These are phyloP conservation scores for Buphagus erythrorhynchus DNA, from an alignment of 2,797 vertebrate species.

Conservation along the genomic window DNA sequence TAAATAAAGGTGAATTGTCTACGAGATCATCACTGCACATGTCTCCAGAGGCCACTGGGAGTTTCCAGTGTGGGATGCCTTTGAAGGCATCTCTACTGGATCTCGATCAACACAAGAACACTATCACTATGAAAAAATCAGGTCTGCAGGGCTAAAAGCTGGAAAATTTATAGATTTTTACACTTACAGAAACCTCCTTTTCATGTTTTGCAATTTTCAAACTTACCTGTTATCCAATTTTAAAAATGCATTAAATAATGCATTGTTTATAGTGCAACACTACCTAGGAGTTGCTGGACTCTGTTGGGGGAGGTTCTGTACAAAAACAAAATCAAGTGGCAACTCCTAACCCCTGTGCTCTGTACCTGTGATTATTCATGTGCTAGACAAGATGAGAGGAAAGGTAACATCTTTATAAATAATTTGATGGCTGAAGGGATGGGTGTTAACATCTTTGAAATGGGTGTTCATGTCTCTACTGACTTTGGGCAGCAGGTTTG, in stretches of 20 bases:
- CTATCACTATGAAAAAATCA: not conserved
- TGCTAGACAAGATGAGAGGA: not conserved
- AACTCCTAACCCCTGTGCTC: not conserved
- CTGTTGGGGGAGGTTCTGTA: not conserved
- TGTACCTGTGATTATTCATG: not conserved
- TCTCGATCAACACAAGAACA: accelerated
- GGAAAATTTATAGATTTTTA: not conserved
- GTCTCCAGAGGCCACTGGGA: not conserved
- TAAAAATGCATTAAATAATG: not conserved
- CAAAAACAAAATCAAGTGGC: not conserved
- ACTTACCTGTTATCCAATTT: not conserved
- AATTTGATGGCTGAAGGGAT: not conserved
- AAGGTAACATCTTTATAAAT: not conserved
- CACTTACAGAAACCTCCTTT: not conserved
- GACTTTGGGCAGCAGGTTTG: not conserved
- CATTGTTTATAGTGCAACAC: not conserved
- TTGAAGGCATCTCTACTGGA: not conserved
- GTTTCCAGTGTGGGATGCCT: not conserved
- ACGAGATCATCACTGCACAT: accelerated
- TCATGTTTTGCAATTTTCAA: not conserved
- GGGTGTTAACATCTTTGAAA: not conserved
- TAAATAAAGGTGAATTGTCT: not conserved
- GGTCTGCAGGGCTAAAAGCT: not conserved
- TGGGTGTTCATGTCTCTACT: not conserved
- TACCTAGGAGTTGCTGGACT: not conserved